These are phyloP conservation scores for Girardia tigrina DNA, from an alignment of 2,888 invertebrate species.

Conservation along the genomic window DNA sequence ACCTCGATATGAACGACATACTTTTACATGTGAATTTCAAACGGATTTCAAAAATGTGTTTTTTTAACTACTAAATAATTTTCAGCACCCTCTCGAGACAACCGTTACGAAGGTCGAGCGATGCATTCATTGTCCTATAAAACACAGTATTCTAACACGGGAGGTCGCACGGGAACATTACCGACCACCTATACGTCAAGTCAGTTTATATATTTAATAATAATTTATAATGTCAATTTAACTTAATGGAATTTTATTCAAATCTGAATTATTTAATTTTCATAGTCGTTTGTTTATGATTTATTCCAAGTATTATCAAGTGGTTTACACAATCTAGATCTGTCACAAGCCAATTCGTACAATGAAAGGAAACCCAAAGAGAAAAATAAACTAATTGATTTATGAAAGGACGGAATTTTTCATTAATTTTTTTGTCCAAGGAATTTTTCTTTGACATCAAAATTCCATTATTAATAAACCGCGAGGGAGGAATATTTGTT, in stretches of 20 bases:
- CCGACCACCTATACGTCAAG: neutral
- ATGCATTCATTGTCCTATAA: neutral
- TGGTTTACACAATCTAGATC: neutral
- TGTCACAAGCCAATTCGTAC: neutral
- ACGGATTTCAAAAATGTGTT: too few species aligned
- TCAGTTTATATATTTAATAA: neutral
- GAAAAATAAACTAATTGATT: neutral
- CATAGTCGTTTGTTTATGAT: neutral
- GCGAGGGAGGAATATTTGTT: too few species aligned
- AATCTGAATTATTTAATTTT: neutral
- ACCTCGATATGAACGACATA: conserved; percentile 18
- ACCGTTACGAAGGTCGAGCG: neutral
- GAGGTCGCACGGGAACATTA: neutral
- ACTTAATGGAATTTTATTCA: neutral
- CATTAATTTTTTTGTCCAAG: too few species aligned
- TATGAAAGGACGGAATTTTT: too few species aligned
- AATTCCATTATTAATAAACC: too few species aligned
- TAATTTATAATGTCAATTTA: neutral
- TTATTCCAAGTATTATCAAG: conserved; percentile 12
- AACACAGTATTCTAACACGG: neutral
- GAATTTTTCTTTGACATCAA: too few species aligned
- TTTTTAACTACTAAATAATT: too few species aligned
- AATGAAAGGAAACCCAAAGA: neutral
- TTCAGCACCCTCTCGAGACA: conserved; percentile 12
- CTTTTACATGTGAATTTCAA: conserved; percentile 28